phyloP scores from a whole-genome alignment of 1,140 invertebrate species.

The Drosophila dunni region DNA sequence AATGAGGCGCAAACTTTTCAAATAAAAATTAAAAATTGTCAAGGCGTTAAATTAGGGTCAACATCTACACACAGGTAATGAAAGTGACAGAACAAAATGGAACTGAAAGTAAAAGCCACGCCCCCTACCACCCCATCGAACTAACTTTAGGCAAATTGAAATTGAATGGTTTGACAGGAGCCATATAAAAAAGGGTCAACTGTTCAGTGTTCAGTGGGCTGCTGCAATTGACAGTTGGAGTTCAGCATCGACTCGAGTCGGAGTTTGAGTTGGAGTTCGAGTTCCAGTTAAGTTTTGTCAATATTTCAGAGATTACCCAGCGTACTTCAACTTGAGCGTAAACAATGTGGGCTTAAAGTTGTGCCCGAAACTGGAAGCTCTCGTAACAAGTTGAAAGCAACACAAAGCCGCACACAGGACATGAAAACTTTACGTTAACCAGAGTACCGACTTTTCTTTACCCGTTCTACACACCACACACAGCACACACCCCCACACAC shows the following conservation, averaged over 20 bases:
- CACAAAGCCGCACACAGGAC: slow-evolving; percentile 42
- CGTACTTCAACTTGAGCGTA: slow-evolving; percentile 27
- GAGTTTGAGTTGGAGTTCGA: background rate
- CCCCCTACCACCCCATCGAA: too few species aligned
- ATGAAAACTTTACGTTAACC: slow-evolving; percentile 45
- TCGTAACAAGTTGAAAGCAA: slow-evolving; percentile 24
- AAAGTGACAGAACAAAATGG: slow-evolving; percentile 6
- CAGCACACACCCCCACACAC: background rate
- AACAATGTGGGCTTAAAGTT: slow-evolving; percentile 35
- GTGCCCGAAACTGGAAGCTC: background rate
- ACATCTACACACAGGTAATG: slow-evolving; percentile 16
- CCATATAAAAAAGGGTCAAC: slow-evolving; percentile 37
- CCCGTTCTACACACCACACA: background rate
- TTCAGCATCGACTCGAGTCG: too few species aligned
- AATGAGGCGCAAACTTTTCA: slow-evolving; percentile 71
- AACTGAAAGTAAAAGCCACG: slow-evolving; percentile 1
- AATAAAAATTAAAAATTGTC: slow-evolving; percentile 83
- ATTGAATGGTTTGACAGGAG: slow-evolving; percentile 56
- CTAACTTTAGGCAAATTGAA: slow-evolving; percentile 54
- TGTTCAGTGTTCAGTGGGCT: slow-evolving; percentile 24
- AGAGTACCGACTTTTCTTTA: slow-evolving; percentile 16
- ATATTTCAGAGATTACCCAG: slow-evolving; percentile 41
- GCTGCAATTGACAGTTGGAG: slow-evolving; percentile 41
- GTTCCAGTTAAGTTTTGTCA: slow-evolving; percentile 36
- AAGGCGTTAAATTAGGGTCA: slow-evolving; percentile 80